Evolutionary conservation across 2,888 invertebrate genomes (phyloP), one percentile per base, ranked within the genome.

Genomic region (Stomorhina lunata): DNA sequence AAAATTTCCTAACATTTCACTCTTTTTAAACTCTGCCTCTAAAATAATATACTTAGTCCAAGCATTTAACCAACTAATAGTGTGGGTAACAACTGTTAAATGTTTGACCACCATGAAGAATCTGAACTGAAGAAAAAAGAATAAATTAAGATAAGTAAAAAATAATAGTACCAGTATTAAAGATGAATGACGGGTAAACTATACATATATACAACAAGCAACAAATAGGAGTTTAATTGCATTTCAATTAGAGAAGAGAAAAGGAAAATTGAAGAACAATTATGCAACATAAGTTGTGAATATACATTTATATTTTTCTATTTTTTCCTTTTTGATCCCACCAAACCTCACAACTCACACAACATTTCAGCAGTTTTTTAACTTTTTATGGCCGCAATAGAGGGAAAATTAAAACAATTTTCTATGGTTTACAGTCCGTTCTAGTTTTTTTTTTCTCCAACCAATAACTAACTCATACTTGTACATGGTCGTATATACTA

Each of bases 201-300:
- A n/a, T n/a, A n/a, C n/a, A 20, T 57, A 57, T 63, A 37, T 50
- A 12, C 50, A 27, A 22, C 34, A 34, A 59, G 22, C 43, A 68
- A 61, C 66, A 79, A 80, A 66, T 61, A 45, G 48, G 57, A 71
- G 71, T 80, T 80, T 76, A 81, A 81, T 72, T 76, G 81, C 76
- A 81, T 71, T 81, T 81, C 66, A 81, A 71, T 81, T 81, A 81
- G 45, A 69, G 25, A 65, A 71, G 57, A 71, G n/a, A 22, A 68
- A 50, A 37, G 32, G 7, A 4, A 32, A 65, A 75, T 53, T 45
- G 65, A 57, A 61, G 53, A 77, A 69, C 68, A 32, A 53, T 79
- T 80, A 57, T 59, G 50, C 68, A 73, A 17, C 53, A 69, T 22
- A 61, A 53, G 68, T 50, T 71, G 69, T 20, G n/a, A n/a, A n/a